A percentile compares a stretch with the other conserved stretches of the same genome.
Evolutionary conservation across 2,888 invertebrate species (phyloP).

Genomic region (Tetragonula carbonaria): DNA sequence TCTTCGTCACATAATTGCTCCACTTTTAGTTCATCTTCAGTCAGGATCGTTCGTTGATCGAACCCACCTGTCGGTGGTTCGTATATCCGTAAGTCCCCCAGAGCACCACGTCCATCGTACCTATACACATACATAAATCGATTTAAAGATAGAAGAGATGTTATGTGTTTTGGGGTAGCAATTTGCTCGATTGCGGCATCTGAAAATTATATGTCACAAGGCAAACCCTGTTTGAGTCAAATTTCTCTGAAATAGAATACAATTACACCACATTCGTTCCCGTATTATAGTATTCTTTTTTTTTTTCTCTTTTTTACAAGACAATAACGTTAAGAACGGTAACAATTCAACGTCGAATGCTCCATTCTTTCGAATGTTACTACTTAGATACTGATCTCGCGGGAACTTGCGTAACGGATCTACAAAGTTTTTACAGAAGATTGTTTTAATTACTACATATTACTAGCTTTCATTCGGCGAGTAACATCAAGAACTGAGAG

Average conservation of each 20-base stretch:
- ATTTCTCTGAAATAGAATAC: constrained; percentile 73
- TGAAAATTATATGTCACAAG: constrained; percentile 71
- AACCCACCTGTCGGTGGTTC: constrained; percentile 92
- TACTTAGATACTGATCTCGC: not conserved
- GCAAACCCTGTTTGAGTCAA: constrained; percentile 64
- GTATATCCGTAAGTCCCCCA: constrained; percentile 92
- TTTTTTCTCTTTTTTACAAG: constrained; percentile 33
- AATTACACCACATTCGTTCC: constrained; percentile 51
- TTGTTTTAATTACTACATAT: not conserved
- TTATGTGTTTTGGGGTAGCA: constrained; percentile 35
- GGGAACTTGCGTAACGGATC: not conserved
- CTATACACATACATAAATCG: constrained; percentile 85
- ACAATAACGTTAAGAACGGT: not conserved
- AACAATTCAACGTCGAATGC: not conserved
- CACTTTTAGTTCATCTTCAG: constrained; percentile 90
- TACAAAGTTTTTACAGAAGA: not conserved
- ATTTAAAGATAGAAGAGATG: constrained; percentile 71
- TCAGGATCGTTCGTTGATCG: constrained; percentile 87
- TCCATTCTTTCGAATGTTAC: not conserved
- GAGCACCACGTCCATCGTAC: constrained; percentile 97
- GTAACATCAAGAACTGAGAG: not conserved
- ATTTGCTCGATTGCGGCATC: constrained; percentile 68
- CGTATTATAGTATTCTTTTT: constrained; percentile 33
- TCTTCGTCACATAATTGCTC: constrained; percentile 98
- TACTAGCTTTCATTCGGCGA: not conserved